Evolutionary conservation across 2,113 vertebrate species (phyloP).

Genomic region (Bungarus multicinctus): DNA sequence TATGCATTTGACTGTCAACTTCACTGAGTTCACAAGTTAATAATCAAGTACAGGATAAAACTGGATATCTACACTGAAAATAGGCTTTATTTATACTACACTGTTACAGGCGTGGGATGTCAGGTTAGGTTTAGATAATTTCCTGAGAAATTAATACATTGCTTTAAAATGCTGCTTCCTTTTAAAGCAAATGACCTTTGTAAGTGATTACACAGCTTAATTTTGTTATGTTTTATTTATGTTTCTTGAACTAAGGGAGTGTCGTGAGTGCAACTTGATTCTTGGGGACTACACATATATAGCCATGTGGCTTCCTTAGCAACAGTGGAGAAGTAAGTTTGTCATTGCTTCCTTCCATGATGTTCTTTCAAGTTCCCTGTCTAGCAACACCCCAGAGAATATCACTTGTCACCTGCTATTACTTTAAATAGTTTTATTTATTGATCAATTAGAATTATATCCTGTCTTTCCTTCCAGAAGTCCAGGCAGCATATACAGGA

Average conservation of each 20-base stretch:
- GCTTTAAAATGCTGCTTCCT: background rate
- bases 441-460: background rate
- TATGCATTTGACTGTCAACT: background rate
- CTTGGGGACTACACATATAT: background rate
- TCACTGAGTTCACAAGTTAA: background rate
- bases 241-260: background rate
- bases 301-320: background rate
- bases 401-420: background rate
- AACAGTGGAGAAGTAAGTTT: background rate
- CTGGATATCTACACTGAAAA: background rate
- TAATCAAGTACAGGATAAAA: background rate
- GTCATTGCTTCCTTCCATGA: background rate
- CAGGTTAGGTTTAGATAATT: background rate
- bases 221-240: background rate
- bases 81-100: background rate
- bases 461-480: background rate
- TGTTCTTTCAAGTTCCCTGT: background rate
- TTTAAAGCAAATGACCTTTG: conserved; percentile 6
- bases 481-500: background rate
- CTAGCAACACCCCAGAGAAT: background rate
- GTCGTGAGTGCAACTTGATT: background rate
- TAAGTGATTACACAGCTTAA: background rate
- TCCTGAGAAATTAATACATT: background rate
- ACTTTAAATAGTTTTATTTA: background rate
- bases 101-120: background rate